Conservation (phyloP, 2,113 vertebrate species). For the Balaeniceps rex region DNA sequence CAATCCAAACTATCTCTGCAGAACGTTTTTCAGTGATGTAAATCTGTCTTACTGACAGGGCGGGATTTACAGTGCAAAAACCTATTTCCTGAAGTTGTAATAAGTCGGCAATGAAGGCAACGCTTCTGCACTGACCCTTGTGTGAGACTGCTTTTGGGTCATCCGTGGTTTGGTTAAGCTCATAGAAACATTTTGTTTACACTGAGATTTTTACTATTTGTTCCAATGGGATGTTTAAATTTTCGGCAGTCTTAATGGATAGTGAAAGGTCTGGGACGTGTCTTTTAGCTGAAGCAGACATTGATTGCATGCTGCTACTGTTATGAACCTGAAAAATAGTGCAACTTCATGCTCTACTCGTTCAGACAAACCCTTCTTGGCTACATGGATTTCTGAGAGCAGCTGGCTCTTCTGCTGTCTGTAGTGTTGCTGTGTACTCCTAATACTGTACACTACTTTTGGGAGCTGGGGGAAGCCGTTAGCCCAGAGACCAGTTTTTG, state of each 20-base stretch:
- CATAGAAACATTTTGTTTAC: neutral
- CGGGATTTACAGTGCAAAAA: neutral
- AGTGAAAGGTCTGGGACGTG: conserved; percentile 1
- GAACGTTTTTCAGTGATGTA: neutral
- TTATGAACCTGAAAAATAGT: neutral
- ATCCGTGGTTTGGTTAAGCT: conserved; percentile 3
- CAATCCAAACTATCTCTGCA: neutral
- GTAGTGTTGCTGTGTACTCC: neutral
- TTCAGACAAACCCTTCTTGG: conserved; percentile 3
- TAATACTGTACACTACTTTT: neutral
- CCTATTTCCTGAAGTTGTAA: neutral
- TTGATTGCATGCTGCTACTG: neutral
- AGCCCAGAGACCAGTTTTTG: neutral
- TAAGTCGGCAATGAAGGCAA: neutral
- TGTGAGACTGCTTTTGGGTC: neutral
- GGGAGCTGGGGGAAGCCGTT: neutral
- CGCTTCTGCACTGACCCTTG: neutral
- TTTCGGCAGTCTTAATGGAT: conserved; percentile 4
- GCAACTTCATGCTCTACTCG: neutral
- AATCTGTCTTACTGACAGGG: neutral
- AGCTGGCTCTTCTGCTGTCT: conserved; percentile 19
- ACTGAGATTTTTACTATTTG: neutral
- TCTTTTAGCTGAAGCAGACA: neutral
- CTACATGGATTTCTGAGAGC: neutral
- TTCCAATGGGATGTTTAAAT: conserved; percentile 29